These are phyloP conservation scores for Euwallacea fornicatus DNA, from an alignment of 1,140 invertebrate species.

Conservation along the genomic window DNA sequence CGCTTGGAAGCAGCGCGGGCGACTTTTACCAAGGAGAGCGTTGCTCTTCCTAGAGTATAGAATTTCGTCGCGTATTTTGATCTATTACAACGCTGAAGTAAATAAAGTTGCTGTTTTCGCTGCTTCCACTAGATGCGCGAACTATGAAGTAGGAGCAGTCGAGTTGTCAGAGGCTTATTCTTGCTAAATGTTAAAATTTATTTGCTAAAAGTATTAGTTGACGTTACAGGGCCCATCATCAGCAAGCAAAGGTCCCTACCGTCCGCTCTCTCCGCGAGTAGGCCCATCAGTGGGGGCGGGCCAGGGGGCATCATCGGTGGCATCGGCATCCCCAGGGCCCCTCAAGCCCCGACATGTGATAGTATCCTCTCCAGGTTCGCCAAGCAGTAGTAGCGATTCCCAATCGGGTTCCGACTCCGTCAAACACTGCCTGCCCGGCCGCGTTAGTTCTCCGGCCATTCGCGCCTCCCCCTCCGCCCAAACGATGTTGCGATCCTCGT, in stretches of 20 bases:
- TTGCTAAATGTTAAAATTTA: too few species aligned
- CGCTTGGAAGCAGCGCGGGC: too few species aligned
- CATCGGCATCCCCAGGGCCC: constrained; percentile 36
- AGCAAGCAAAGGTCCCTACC: constrained; percentile 65
- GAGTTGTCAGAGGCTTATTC: too few species aligned
- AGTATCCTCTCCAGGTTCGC: constrained; percentile 71
- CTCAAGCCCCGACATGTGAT: constrained; percentile 65
- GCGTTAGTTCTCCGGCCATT: constrained; percentile 49
- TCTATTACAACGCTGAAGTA: neutral
- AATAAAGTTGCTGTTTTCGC: neutral
- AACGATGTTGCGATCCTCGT: constrained; percentile 44
- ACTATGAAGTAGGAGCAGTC: too few species aligned
- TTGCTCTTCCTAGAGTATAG: neutral
- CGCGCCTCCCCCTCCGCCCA: constrained; percentile 44
- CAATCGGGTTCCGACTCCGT: constrained; percentile 68
- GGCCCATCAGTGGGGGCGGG: constrained; percentile 44
- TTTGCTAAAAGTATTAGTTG: neutral
- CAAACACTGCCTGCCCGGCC: constrained; percentile 59
- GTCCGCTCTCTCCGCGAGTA: constrained; percentile 63
- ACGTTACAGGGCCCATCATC: constrained; percentile 62
- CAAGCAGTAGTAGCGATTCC: constrained; percentile 69
- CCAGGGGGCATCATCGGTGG: constrained; percentile 27
- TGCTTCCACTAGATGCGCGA: too few species aligned
- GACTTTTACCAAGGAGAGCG: too few species aligned
- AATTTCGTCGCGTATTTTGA: neutral